Evolutionary conservation across 2,113 vertebrate species (phyloP).

Genomic region (Empidonax traillii): DNA sequence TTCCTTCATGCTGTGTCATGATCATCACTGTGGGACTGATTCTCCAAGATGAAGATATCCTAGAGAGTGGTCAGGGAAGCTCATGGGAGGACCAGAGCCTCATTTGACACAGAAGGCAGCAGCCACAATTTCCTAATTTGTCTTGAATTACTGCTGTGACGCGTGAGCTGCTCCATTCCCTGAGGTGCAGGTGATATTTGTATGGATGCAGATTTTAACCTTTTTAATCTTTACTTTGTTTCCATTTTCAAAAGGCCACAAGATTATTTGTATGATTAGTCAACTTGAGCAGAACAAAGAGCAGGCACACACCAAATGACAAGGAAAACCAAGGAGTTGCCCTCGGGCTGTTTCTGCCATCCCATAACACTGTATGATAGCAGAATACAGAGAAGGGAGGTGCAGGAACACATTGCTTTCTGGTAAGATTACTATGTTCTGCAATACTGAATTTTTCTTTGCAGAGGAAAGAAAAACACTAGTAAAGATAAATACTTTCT

Average conservation of each 20-base stretch:
- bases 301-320: background rate
- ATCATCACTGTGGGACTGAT: background rate
- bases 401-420: background rate
- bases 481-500: background rate
- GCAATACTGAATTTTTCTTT: background rate
- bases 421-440: background rate
- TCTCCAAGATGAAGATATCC: background rate
- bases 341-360: background rate
- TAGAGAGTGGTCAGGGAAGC: background rate
- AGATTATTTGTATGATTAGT: constrained; percentile 60
- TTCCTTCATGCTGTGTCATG: background rate
- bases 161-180: background rate
- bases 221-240: constrained; percentile 65
- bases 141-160: background rate
- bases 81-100: background rate
- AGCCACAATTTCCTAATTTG: background rate
- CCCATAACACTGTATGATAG: background rate
- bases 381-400: background rate
- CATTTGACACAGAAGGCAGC: background rate
- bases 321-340: background rate
- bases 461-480: background rate
- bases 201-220: constrained; percentile 66
- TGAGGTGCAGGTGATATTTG: constrained; percentile 45
- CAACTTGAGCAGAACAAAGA: constrained; percentile 40
- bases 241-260: constrained; percentile 62